phyloP scores from a whole-genome alignment of 2,797 vertebrate genomes.

The Siniperca obscura region DNA sequence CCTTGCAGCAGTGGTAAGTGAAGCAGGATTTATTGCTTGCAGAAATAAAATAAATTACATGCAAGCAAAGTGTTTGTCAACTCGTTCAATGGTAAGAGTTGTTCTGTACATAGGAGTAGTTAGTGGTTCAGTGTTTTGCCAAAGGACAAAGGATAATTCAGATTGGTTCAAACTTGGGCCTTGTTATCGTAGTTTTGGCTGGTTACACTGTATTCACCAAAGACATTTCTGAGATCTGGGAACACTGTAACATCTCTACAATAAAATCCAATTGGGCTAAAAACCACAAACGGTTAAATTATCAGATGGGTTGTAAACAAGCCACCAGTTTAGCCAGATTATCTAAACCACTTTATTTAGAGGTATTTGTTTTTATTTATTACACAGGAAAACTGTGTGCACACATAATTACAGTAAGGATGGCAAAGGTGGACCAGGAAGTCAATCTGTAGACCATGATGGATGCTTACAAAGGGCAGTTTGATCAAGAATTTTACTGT shows the following conservation, averaged over 20 bases:
- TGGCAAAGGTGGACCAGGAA: background rate
- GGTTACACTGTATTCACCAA: background rate
- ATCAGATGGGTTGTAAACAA: conserved; percentile 4
- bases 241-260: background rate
- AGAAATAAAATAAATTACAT: conserved; percentile 8
- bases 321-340: background rate
- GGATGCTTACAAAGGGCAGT: too few species aligned
- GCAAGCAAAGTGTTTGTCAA: background rate
- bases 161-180: background rate
- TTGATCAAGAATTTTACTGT: too few species aligned
- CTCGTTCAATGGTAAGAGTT: background rate
- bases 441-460: background rate
- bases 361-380: background rate
- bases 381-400: background rate
- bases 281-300: background rate
- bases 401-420: background rate
- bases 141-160: background rate
- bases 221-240: background rate
- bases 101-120: background rate
- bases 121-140: conserved; percentile 1
- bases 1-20: conserved; percentile 4
- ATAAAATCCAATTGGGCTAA: background rate
- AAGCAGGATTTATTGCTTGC: conserved; percentile 24
- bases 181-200: background rate
- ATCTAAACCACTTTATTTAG: conserved; percentile 3